These are phyloP conservation scores for Ornithoptera alexandrae DNA, from an alignment of 2,888 invertebrate genomes.

Conservation along the genomic window DNA sequence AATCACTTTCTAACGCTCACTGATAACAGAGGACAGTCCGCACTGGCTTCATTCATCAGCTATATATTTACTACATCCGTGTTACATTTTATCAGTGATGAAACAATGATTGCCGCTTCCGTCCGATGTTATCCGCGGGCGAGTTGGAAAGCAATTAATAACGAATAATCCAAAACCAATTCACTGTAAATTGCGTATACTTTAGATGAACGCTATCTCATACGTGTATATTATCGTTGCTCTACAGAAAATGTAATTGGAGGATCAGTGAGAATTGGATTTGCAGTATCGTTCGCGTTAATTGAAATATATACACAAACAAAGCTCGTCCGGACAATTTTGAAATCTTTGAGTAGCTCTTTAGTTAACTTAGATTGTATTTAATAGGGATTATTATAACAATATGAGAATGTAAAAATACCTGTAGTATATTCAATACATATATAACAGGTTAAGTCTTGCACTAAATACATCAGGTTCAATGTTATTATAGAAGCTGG, in stretches of 20 bases:
- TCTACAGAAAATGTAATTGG: slow-evolving; percentile 25
- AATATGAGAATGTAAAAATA: too few relatives aligned
- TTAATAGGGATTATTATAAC: too few relatives aligned
- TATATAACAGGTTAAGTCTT: too few relatives aligned
- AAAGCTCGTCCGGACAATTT: slow-evolving; percentile 21
- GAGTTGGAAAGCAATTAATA: slow-evolving; percentile 25
- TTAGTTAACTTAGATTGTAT: too few relatives aligned
- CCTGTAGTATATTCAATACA: too few relatives aligned
- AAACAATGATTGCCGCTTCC: neutral
- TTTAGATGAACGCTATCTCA: neutral
- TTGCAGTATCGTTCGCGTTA: slow-evolving; percentile 21
- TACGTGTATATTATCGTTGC: slow-evolving; percentile 1
- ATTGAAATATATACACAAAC: slow-evolving; percentile 21
- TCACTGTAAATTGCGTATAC: slow-evolving; percentile 17
- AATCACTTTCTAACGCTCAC: neutral
- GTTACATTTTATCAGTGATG: neutral
- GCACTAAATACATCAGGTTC: too few relatives aligned
- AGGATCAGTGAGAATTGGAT: slow-evolving; percentile 24
- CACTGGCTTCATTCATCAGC: neutral
- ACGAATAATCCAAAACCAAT: slow-evolving; percentile 23
- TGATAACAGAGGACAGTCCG: slow-evolving; percentile 3
- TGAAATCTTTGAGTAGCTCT: slow-evolving; percentile 8
- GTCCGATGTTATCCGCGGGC: slow-evolving; percentile 9
- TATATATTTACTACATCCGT: neutral
- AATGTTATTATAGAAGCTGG: too few relatives aligned